Evolutionary conservation across 2,113 vertebrate species (phyloP), one percentile per base, ranked within the genome.

Genomic region (Chamaea fasciata): DNA sequence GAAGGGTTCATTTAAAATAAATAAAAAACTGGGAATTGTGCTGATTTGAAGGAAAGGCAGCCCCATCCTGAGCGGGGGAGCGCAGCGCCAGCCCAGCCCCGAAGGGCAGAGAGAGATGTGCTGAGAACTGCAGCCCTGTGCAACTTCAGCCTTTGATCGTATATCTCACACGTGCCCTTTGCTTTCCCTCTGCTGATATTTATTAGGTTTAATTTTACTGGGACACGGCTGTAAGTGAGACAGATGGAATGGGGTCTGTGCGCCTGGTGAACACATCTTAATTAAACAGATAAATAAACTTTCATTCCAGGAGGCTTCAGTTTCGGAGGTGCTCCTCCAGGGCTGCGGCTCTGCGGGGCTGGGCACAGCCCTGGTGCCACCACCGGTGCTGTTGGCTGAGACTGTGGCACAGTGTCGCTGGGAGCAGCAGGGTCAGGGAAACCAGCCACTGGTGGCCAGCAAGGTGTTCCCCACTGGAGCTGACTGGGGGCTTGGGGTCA

Each of bases 231-330:
- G 97, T 97, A 97, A 98, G 97, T 97, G 98, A 98, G 98, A 98
- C 95, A 89, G 96, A 98, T 98, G 95, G 97, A 96, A 94, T 91
- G 16, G 83, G 92, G 95, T 94, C 94, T 95, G 95, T 71, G 97
- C 60, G 95, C 97, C 96, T 96, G 96, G 97, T 94, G 97, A 97
- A 95, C 53, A 95, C 96, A 90, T 98, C 98, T 98, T 98, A 98
- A 98, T 98, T 98, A 98, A 98, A 98, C 97, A 98, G 97, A 98
- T 98, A 98, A 98, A 98, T 98, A 98, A 98, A 97, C 97, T 97
- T 97, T 94, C 95, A 84, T 96, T 96, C 95, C 94, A 85, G 90
- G 89, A 59, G 78, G 42, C 91, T 95, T 93, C 63, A 62, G 93
- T 94, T 96, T 92, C 1, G 14, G 97, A 95, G 97, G 94, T 93